These are phyloP conservation scores for Syrmaticus mikado DNA, from an alignment of 2,113 vertebrate species.

Conservation along the genomic window DNA sequence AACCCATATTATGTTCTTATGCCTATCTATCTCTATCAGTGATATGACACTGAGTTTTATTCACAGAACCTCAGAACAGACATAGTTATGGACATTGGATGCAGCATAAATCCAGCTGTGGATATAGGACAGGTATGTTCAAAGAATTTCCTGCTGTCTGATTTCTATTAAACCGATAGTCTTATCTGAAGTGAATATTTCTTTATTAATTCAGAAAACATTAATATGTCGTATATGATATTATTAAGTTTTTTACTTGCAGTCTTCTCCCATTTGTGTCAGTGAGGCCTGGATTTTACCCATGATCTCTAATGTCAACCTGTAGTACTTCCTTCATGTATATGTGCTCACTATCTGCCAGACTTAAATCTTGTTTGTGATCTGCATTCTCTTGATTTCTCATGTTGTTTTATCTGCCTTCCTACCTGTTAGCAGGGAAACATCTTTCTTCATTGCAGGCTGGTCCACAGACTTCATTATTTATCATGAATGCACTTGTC, in stretches of 20 bases:
- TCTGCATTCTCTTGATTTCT: not conserved
- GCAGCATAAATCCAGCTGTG: slow-evolving; percentile 90
- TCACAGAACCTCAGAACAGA: slow-evolving; percentile 88
- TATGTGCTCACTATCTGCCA: not conserved
- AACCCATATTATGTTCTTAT: not conserved
- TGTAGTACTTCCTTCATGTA: not conserved
- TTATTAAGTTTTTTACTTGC: not conserved
- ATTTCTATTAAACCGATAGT: not conserved
- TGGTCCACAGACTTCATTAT: not conserved
- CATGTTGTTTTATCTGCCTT: not conserved
- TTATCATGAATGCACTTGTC: not conserved
- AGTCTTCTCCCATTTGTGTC: not conserved
- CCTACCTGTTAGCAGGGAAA: not conserved
- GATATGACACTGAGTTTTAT: not conserved
- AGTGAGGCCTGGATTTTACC: not conserved
- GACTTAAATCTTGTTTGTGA: not conserved
- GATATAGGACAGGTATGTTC: slow-evolving; percentile 90
- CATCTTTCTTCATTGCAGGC: not conserved
- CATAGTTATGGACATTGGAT: slow-evolving; percentile 87
- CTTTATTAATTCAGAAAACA: not conserved
- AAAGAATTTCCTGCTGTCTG: not conserved
- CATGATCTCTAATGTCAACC: not conserved
- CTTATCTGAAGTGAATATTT: not conserved
- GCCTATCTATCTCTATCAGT: not conserved
- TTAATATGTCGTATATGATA: not conserved